A percentile compares a stretch with the other conserved stretches of the same genome.
phyloP scores from a whole-genome alignment of 2,888 invertebrate species.

The Drosophila subquinaria region DNA sequence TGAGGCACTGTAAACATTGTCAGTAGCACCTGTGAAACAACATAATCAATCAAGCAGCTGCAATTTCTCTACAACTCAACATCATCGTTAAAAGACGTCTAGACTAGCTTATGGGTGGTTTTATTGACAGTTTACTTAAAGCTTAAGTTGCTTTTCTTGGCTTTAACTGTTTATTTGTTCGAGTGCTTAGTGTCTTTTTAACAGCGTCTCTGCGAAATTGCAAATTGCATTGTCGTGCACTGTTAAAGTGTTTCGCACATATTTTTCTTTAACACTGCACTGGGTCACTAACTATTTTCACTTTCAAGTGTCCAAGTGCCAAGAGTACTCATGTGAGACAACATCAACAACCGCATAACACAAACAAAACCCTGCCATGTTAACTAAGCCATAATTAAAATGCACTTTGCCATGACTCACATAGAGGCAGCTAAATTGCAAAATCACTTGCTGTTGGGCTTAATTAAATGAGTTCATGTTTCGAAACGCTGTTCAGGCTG shows the following conservation, averaged over 20 bases:
- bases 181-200: constrained; percentile 31
- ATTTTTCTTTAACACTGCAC: constrained; percentile 31
- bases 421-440: constrained; percentile 42
- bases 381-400: constrained; percentile 69
- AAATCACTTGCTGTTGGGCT: constrained; percentile 49
- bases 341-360: constrained; percentile 5
- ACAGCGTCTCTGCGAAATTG: constrained; percentile 11
- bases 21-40: constrained; percentile 14
- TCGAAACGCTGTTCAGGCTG: constrained; percentile 19
- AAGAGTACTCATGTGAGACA: constrained; percentile 38
- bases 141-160: constrained; percentile 38
- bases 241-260: constrained; percentile 39
- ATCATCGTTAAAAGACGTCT: constrained; percentile 38
- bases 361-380: constrained; percentile 30
- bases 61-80: constrained; percentile 55
- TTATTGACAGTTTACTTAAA: constrained; percentile 70
- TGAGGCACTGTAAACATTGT: background rate
- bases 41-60: constrained; percentile 52
- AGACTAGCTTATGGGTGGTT: constrained; percentile 39
- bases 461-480: constrained; percentile 63
- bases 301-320: constrained; percentile 55
- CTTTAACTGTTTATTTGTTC: constrained; percentile 15
- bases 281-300: constrained; percentile 65
- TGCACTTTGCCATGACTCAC: constrained; percentile 64
- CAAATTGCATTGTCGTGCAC: constrained; percentile 60